A percentile compares a stretch with the other conserved stretches of the same genome.
phyloP scores from a whole-genome alignment of 2,113 vertebrate species.

The Gymnobelideus leadbeateri region DNA sequence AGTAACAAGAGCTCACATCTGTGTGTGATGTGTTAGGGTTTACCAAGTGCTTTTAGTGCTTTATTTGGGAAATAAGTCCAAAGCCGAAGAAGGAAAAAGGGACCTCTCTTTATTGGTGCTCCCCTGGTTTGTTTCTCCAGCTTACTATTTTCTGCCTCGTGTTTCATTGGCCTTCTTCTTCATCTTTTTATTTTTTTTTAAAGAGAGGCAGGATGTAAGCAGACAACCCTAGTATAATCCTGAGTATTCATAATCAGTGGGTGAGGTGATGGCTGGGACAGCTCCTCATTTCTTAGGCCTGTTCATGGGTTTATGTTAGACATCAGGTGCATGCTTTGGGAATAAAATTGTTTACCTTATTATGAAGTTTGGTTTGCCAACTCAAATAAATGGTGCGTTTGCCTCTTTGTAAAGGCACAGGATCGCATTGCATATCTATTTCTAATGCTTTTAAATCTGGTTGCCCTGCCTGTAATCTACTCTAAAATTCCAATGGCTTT shows the following conservation, averaged over 20 bases:
- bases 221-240: not conserved
- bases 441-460: not conserved
- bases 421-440: not conserved
- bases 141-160: slow-evolving; percentile 18
- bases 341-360: not conserved
- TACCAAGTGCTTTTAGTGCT: not conserved
- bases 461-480: not conserved
- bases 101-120: slow-evolving; percentile 18
- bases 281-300: slow-evolving; percentile 28
- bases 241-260: slow-evolving; percentile 10
- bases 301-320: not conserved
- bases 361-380: slow-evolving; percentile 15
- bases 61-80: slow-evolving; percentile 17
- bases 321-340: not conserved
- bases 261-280: slow-evolving; percentile 19
- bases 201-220: slow-evolving; percentile 12
- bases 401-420: not conserved
- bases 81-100: not conserved
- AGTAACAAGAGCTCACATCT: not conserved
- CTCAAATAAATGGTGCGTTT: not conserved
- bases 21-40: not conserved
- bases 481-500: not conserved
- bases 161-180: not conserved
- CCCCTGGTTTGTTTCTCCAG: slow-evolving; percentile 15
- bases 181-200: not conserved